Percentiles rank a stretch among this genome's conserved stretches.
These are phyloP conservation scores for Lophotriccus pileatus DNA, from an alignment of 2,797 vertebrate species.

Conservation along the genomic window DNA sequence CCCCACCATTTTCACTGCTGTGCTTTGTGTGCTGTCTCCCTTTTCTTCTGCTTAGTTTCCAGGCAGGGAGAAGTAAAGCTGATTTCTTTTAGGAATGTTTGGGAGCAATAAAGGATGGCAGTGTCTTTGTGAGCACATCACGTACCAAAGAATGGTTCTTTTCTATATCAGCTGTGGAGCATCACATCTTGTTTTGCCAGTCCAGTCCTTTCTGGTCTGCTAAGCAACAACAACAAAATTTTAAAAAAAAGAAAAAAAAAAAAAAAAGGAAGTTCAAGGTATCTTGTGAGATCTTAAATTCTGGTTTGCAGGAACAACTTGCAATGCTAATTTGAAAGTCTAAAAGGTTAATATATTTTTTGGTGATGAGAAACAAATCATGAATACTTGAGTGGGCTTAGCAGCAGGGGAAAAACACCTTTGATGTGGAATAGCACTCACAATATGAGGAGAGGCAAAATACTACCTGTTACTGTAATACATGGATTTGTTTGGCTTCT, in stretches of 20 bases:
- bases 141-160: background rate
- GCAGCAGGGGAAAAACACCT: background rate
- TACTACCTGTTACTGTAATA: background rate
- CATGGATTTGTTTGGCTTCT: background rate
- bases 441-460: background rate
- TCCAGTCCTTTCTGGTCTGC: background rate
- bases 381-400: background rate
- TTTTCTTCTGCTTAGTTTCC: background rate
- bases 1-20: background rate
- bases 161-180: background rate
- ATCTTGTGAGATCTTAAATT: background rate
- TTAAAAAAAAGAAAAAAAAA: background rate
- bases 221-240: background rate
- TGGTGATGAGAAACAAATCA: background rate
- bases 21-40: background rate
- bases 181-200: background rate
- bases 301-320: background rate
- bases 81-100: background rate
- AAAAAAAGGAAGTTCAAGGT: background rate
- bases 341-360: background rate
- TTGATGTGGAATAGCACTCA: background rate
- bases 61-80: background rate
- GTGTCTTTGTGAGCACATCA: background rate
- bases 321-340: background rate
- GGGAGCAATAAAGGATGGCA: background rate